Conservation (phyloP, 2,888 invertebrate species). For the Drosophila yooni region DNA sequence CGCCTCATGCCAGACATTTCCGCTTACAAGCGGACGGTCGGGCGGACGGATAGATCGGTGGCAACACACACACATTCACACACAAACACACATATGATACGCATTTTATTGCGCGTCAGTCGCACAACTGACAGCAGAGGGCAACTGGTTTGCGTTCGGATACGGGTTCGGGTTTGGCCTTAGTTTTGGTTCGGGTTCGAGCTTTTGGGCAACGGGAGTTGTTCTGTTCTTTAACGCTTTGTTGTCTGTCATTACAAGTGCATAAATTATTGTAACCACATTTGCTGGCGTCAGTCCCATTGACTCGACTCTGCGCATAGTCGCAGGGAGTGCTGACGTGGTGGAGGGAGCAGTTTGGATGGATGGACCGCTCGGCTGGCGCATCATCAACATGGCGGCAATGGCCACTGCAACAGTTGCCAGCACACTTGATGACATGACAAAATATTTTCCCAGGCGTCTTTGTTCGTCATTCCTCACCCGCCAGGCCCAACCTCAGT, state of each 20-base stretch:
- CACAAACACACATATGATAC: constrained; percentile 66
- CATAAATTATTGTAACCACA: constrained; percentile 81
- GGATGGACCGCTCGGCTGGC: constrained; percentile 22
- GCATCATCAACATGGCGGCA: constrained; percentile 50
- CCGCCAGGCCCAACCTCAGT: constrained; percentile 15
- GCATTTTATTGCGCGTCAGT: constrained; percentile 78
- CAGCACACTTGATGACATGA: constrained; percentile 72
- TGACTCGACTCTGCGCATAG: constrained; percentile 21
- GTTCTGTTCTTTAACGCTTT: constrained; percentile 73
- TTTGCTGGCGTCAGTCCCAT: constrained; percentile 74
- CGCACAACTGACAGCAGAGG: constrained; percentile 58
- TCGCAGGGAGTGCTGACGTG: neutral
- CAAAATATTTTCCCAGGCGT: constrained; percentile 77
- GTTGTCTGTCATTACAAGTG: constrained; percentile 82
- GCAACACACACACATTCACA: constrained; percentile 15
- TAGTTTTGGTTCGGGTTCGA: constrained; percentile 17
- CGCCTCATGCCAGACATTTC: constrained; percentile 47
- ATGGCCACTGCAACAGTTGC: constrained; percentile 69
- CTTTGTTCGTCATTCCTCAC: constrained; percentile 42
- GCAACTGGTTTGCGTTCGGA: constrained; percentile 14
- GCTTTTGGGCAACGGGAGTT: constrained; percentile 2
- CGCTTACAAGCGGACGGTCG: constrained; percentile 18
- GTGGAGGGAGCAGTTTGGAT: constrained; percentile 4
- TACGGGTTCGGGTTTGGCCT: neutral
- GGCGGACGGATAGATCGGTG: neutral